Evolutionary conservation across 2,888 invertebrate species (phyloP).

Genomic region (Monochamus alternatus): DNA sequence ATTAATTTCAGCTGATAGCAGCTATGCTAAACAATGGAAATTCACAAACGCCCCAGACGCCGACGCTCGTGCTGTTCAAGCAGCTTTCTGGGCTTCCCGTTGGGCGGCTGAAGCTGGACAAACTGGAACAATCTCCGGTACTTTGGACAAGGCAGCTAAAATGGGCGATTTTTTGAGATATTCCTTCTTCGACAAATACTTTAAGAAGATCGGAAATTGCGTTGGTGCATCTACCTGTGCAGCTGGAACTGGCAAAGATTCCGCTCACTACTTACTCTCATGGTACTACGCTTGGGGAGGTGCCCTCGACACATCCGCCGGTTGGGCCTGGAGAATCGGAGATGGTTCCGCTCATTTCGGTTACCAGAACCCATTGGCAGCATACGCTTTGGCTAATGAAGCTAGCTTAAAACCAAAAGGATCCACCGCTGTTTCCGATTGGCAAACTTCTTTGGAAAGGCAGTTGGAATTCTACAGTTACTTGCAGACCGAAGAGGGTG

Average conservation of each 20-base stretch:
- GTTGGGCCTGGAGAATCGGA: slow-evolving; percentile 58
- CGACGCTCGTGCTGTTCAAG: slow-evolving; percentile 51
- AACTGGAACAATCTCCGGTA: slow-evolving; percentile 36
- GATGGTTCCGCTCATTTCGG: too few species aligned
- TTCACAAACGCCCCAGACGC: too few species aligned
- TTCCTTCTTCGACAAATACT: too few species aligned
- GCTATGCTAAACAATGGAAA: slow-evolving; percentile 39
- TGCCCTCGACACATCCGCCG: slow-evolving; percentile 46
- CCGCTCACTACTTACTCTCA: too few species aligned
- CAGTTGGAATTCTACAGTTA: too few species aligned
- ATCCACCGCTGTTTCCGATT: slow-evolving; percentile 46
- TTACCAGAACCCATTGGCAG: too few species aligned
- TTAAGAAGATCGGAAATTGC: slow-evolving; percentile 49
- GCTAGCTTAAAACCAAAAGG: slow-evolving; percentile 52
- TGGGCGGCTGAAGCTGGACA: slow-evolving; percentile 53
- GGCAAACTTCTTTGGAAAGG: too few species aligned
- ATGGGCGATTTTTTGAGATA: slow-evolving; percentile 54
- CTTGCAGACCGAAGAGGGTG: too few species aligned
- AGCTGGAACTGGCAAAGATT: background rate
- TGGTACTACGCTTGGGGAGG: slow-evolving; percentile 51
- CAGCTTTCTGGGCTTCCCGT: slow-evolving; percentile 54
- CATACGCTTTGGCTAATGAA: too few species aligned
- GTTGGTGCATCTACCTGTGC: slow-evolving; percentile 47
- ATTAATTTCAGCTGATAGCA: slow-evolving; percentile 36
- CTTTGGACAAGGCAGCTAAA: slow-evolving; percentile 53